These are phyloP conservation scores for Suncus etruscus DNA, from an alignment of 2,113 vertebrate genomes.

Conservation along the genomic window DNA sequence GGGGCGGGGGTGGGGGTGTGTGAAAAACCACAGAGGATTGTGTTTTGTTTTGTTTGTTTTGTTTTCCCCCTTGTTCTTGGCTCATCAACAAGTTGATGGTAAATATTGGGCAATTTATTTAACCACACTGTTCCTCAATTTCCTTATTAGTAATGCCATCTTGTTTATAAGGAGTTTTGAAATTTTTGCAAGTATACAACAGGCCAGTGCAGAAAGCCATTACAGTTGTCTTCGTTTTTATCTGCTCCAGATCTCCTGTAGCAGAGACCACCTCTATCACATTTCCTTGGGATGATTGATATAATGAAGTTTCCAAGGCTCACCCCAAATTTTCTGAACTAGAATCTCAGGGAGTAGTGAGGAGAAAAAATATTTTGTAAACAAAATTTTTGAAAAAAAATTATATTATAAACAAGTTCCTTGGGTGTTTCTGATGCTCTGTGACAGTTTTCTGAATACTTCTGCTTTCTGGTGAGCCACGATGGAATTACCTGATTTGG, in stretches of 20 bases:
- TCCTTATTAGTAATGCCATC: constrained; percentile 75
- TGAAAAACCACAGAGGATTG: constrained; percentile 68
- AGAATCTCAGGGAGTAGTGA: neutral
- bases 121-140: constrained; percentile 80
- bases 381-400: too few relatives aligned
- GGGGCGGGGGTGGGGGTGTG: constrained; percentile 7
- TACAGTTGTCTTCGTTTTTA: constrained; percentile 49
- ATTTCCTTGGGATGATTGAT: neutral
- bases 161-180: constrained; percentile 78
- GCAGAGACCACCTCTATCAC: constrained; percentile 25
- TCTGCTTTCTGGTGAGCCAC: constrained; percentile 42
- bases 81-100: constrained; percentile 70
- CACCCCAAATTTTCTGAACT: neutral
- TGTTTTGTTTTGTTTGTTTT: constrained; percentile 71
- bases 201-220: neutral
- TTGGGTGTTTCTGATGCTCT: neutral
- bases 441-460: neutral
- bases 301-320: neutral
- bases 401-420: constrained; percentile 19
- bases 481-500: constrained; percentile 1
- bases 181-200: constrained; percentile 62
- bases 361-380: too few relatives aligned
- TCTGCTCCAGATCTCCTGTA: neutral
- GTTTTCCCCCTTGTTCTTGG: constrained; percentile 60
- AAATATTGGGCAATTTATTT: constrained; percentile 80